A percentile compares a stretch with the other conserved stretches of the same genome.
Evolutionary conservation across 2,888 invertebrate genomes (phyloP).

Genomic region (Mythimna impura): DNA sequence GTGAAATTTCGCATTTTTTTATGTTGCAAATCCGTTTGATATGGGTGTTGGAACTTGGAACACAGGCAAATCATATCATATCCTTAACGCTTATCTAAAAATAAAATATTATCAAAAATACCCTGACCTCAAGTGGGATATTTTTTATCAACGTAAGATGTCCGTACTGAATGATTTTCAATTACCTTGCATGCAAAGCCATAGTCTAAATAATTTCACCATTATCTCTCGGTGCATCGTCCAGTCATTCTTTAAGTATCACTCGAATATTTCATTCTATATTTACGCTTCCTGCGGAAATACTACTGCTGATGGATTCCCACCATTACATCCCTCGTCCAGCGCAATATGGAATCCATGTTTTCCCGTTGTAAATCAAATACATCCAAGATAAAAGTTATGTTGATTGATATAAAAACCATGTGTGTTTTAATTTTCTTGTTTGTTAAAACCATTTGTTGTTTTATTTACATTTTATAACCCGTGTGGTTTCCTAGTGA

Average conservation of each 20-base stretch:
- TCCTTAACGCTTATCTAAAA: no score
- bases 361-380: slow-evolving; percentile 57
- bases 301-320: slow-evolving; percentile 55
- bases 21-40: no score
- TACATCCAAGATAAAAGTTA: slow-evolving; percentile 43
- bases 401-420: slow-evolving; percentile 54
- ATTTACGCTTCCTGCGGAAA: slow-evolving; percentile 60
- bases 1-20: no score
- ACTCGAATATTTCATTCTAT: slow-evolving; percentile 57
- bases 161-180: no score
- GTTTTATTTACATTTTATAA: slow-evolving; percentile 31
- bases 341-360: slow-evolving; percentile 36
- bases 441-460: slow-evolving; percentile 30
- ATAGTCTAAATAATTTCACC: not conserved
- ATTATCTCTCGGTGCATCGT: slow-evolving; percentile 2
- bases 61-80: no score
- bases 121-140: no score
- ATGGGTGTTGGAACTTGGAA: no score
- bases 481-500: slow-evolving; percentile 6
- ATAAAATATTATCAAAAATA: no score
- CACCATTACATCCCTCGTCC: slow-evolving; percentile 30
- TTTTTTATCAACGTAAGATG: no score
- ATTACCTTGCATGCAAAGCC: not conserved
- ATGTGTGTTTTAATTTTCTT: slow-evolving; percentile 31
- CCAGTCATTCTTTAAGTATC: slow-evolving; percentile 46